phyloP scores from a whole-genome alignment of 2,888 invertebrate species.

The Plagodis pulveraria region DNA sequence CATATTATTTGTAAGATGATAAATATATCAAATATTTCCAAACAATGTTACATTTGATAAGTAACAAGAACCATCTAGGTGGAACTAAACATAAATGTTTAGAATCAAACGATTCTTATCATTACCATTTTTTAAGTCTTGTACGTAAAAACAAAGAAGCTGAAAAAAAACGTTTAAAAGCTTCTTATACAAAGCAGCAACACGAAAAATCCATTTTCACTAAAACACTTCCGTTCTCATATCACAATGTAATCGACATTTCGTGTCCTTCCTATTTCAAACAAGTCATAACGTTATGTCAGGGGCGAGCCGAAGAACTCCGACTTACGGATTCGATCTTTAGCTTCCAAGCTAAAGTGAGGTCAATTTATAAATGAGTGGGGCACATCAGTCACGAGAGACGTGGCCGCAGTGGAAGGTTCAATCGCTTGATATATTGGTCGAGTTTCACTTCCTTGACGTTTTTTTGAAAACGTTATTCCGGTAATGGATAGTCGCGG shows the following conservation, averaged over 20 bases:
- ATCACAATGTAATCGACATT: conserved; percentile 28
- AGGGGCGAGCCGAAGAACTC: conserved; percentile 24
- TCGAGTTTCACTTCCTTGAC: conserved; percentile 68
- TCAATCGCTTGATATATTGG: conserved; percentile 69
- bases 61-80: too few relatives aligned
- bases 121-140: too few relatives aligned
- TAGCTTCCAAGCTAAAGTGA: conserved; percentile 44
- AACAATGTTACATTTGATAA: too few relatives aligned
- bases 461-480: conserved; percentile 71
- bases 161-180: too few relatives aligned
- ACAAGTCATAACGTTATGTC: conserved; percentile 29
- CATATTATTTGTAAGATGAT: too few relatives aligned
- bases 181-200: background rate
- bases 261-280: conserved; percentile 24
- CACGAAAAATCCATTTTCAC: conserved; percentile 26
- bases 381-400: conserved; percentile 66
- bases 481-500: conserved; percentile 65
- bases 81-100: too few relatives aligned
- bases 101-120: too few relatives aligned
- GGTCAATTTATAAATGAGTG: conserved; percentile 78
- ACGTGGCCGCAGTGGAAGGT: conserved; percentile 50
- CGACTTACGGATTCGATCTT: conserved; percentile 31
- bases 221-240: conserved; percentile 23
- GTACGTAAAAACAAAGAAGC: too few relatives aligned
- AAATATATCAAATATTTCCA: too few relatives aligned